phyloP scores from a whole-genome alignment of 2,888 invertebrate species.

The Agrotis ipsilon region DNA sequence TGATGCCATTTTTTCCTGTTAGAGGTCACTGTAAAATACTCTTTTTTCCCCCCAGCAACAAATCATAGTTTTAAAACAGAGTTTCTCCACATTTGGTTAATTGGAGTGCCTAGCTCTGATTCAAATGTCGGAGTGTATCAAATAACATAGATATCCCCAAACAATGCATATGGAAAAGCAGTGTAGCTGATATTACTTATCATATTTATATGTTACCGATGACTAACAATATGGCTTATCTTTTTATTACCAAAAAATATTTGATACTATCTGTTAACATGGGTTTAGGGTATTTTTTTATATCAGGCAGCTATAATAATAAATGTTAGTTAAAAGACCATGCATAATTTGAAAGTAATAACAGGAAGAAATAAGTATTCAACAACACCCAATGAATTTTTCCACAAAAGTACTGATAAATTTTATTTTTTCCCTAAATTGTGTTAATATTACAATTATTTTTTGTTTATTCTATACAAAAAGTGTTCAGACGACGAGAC shows the following conservation, averaged over 20 bases:
- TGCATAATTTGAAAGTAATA: background rate
- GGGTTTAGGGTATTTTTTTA: background rate
- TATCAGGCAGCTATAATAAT: background rate
- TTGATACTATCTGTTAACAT: constrained; percentile 2
- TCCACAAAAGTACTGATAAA: too few species aligned
- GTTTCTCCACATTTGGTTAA: background rate
- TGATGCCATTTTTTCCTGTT: too few species aligned
- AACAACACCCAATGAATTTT: background rate
- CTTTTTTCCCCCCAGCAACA: too few species aligned
- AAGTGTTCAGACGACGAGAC: background rate
- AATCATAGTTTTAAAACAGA: background rate
- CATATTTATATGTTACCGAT: constrained; percentile 24
- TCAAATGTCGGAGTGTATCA: constrained; percentile 22
- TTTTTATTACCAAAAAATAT: constrained; percentile 24
- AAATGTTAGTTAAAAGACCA: background rate
- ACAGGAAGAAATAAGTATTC: background rate
- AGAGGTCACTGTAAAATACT: too few species aligned
- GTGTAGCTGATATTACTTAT: constrained; percentile 37
- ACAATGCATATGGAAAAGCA: constrained; percentile 6
- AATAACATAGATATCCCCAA: constrained; percentile 30
- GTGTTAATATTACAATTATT: too few species aligned
- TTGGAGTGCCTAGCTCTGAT: background rate
- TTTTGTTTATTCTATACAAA: too few species aligned
- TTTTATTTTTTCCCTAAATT: too few species aligned
- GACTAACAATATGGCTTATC: constrained; percentile 47